Evolutionary conservation across 2,888 invertebrate genomes (phyloP), one percentile per base, ranked within the genome.

Genomic region (Tenthredo livida): DNA sequence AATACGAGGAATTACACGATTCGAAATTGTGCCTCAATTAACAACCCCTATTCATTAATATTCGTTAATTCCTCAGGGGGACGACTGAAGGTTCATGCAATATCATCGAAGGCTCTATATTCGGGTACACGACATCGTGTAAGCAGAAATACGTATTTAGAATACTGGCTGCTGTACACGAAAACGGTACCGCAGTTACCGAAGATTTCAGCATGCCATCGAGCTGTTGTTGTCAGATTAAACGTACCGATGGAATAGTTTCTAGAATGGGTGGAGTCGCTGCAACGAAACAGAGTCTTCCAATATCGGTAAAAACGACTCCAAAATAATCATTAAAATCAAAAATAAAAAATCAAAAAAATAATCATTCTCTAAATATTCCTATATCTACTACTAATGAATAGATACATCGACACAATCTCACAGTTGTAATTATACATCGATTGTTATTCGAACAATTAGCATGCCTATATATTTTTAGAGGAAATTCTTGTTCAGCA

Each of bases 181-280:
- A 93, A 2, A 91, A 91, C 17, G 94, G 94, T 0, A 89, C 93
- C 21, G 91, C 94, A 10, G 88, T 92, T 6, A 93, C 94, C 25
- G 95, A 94, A 86, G 90, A 93, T 7, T 95, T 96, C 86, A 93
- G 94, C 88, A 92, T 97, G 83, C 97, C 97, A 2, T 96, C 96
- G 58, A 97, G 97, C 88, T 97, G 97, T 91, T 95, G 96, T 78
- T 97, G 97, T 89, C 93, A 94, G 61, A 88, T 94, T 85, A 89
- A 83, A 40, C 40, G 21, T 12, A 61, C 47, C 25, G 61, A 58
- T 47, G 61, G 25, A 10, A n/a, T 61, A 29, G 40, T 21, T n/a
- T 15, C 29, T 21, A 61, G 83, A 70, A 17, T 83, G 10, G 47
- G 67, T 67, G 83, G 67, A 37, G 40, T 15, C 10, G 17, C 17